phyloP scores from a whole-genome alignment of 2,888 invertebrate genomes.

The Ophion ellenae region DNA sequence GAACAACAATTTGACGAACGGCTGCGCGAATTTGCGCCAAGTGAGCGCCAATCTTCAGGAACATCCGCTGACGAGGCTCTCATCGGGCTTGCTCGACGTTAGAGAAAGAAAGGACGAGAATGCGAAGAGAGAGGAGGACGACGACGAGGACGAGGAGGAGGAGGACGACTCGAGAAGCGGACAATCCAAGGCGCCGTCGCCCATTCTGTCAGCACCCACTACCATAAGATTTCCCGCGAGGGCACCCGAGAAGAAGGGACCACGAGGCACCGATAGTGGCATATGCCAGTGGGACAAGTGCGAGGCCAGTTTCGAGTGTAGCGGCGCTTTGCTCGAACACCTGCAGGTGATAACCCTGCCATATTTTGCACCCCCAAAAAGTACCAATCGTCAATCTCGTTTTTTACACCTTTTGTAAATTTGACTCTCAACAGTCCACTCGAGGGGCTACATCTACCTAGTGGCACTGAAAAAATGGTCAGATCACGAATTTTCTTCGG shows the following conservation, averaged over 20 bases:
- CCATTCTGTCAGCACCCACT: constrained; percentile 92
- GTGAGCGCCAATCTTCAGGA: constrained; percentile 49
- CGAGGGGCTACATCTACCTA: too few relatives aligned
- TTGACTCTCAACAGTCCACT: too few relatives aligned
- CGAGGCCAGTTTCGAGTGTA: constrained; percentile 90
- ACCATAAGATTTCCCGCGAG: constrained; percentile 91
- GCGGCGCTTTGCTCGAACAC: constrained; percentile 93
- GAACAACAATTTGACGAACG: constrained; percentile 79
- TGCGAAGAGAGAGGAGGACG: constrained; percentile 70
- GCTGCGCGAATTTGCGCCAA: constrained; percentile 51
- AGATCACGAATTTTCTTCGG: too few relatives aligned
- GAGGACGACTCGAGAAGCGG: constrained; percentile 79
- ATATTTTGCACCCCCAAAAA: too few relatives aligned
- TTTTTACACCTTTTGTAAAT: too few relatives aligned
- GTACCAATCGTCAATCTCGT: too few relatives aligned
- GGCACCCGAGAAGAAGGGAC: constrained; percentile 78
- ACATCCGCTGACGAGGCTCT: constrained; percentile 64
- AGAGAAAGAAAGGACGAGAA: constrained; percentile 54
- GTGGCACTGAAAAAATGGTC: too few relatives aligned
- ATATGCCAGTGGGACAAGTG: constrained; percentile 94
- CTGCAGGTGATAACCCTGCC: constrained; percentile 87
- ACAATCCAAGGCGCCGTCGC: constrained; percentile 84
- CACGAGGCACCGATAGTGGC: constrained; percentile 83
- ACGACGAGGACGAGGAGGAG: constrained; percentile 79
- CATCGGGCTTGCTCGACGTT: constrained; percentile 57